Conservation (phyloP, 2,888 invertebrate species). For the Liopterus haemorrhoidalis region DNA sequence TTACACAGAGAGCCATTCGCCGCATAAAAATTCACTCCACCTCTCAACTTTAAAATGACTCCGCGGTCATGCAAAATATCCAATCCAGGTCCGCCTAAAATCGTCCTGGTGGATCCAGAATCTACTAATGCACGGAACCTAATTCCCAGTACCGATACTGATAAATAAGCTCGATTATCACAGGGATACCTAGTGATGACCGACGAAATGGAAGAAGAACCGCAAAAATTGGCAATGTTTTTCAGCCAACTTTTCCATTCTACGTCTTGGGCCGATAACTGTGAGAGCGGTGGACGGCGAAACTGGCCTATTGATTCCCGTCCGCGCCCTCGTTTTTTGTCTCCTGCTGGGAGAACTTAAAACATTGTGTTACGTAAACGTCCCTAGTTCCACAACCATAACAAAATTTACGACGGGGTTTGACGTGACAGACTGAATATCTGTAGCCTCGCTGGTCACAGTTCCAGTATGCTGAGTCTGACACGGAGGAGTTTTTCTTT, state of each 20-base stretch:
- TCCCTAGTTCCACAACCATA: conserved; percentile 15
- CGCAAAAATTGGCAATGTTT: not conserved
- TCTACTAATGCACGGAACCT: conserved; percentile 9
- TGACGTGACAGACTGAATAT: conserved; percentile 1
- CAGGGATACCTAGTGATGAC: not conserved
- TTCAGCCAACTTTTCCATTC: too few relatives aligned
- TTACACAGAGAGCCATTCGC: conserved; percentile 21
- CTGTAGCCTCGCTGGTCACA: conserved; percentile 8
- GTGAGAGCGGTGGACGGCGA: too few relatives aligned
- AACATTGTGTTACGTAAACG: too few relatives aligned
- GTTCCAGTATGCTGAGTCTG: conserved; percentile 13
- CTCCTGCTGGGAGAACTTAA: too few relatives aligned
- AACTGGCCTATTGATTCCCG: too few relatives aligned
- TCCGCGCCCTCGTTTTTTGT: too few relatives aligned
- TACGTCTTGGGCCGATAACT: too few relatives aligned
- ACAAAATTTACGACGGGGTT: conserved; percentile 3
- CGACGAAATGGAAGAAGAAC: not conserved
- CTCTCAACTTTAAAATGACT: not conserved
- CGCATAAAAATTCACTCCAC: conserved; percentile 19
- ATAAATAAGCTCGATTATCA: not conserved
- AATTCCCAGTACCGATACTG: too few relatives aligned
- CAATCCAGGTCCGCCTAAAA: not conserved
- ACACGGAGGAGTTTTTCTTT: too few relatives aligned
- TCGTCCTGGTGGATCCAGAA: not conserved
- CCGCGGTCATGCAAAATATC: not conserved